These are phyloP conservation scores for Lepidotrigona ventralis DNA, from an alignment of 1,140 invertebrate genomes.

Conservation along the genomic window DNA sequence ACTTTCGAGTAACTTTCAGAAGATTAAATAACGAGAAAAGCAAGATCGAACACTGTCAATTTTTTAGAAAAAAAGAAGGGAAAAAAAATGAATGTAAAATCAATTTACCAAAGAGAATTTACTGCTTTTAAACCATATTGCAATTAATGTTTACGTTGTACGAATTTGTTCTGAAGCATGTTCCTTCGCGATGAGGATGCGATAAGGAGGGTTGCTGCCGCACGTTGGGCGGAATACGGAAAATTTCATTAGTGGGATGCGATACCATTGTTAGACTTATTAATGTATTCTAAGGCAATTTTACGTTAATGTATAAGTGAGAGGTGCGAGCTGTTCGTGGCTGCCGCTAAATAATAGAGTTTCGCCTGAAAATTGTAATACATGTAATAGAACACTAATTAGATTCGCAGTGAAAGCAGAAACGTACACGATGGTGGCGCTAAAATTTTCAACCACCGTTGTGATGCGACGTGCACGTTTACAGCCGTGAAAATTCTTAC, in stretches of 20 bases:
- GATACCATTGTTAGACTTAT: slow-evolving; percentile 10
- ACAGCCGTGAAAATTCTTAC: not conserved
- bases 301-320: slow-evolving; percentile 4
- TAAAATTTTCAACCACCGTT: not conserved
- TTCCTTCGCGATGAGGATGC: not conserved
- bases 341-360: not conserved
- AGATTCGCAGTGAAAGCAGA: not conserved
- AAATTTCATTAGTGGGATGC: slow-evolving; percentile 7
- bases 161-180: not conserved
- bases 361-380: not conserved
- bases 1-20: too few relatives aligned
- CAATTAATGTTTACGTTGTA: not conserved
- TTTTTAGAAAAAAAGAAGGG: too few relatives aligned
- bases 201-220: not conserved
- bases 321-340: not conserved
- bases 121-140: not conserved
- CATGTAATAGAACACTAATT: slow-evolving; percentile 9
- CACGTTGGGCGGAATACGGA: not conserved
- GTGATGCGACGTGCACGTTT: too few relatives aligned
- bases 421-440: too few relatives aligned
- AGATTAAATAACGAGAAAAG: too few relatives aligned
- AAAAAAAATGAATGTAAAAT: too few relatives aligned
- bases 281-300: slow-evolving; percentile 1
- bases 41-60: too few relatives aligned
- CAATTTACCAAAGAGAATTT: not conserved